A percentile compares a stretch with the other conserved stretches of the same genome.
These are phyloP conservation scores for Enteromius argenteus DNA, from an alignment of 2,797 vertebrate genomes.

Conservation along the genomic window DNA sequence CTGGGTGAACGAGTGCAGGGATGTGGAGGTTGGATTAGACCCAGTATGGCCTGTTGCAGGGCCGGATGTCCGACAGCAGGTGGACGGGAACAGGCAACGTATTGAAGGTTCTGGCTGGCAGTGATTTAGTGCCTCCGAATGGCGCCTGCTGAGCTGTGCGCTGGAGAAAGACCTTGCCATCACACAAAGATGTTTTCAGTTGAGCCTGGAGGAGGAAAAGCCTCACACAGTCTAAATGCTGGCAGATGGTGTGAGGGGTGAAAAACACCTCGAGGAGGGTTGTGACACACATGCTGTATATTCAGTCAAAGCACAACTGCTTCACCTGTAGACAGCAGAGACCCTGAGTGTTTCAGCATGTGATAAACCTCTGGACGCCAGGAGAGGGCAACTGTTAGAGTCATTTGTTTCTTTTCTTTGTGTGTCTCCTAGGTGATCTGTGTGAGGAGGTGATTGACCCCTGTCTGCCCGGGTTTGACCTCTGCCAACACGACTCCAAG, in stretches of 20 bases:
- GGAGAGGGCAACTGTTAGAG: constrained; percentile 20
- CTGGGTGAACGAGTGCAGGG: neutral
- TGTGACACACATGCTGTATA: constrained; percentile 44
- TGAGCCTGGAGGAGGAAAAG: constrained; percentile 35
- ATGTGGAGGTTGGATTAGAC: constrained; percentile 5
- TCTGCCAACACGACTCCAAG: constrained; percentile 94
- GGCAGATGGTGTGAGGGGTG: constrained; percentile 27
- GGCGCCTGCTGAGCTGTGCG: constrained; percentile 20
- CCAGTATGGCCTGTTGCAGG: neutral
- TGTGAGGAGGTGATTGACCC: constrained; percentile 93
- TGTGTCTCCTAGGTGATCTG: constrained; percentile 85
- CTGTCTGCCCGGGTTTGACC: constrained; percentile 88
- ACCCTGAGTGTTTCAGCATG: constrained; percentile 42
- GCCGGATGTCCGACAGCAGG: constrained; percentile 52
- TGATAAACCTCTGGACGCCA: neutral
- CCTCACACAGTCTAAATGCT: constrained; percentile 45
- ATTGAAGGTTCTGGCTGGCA: constrained; percentile 43
- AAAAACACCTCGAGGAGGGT: constrained; percentile 39
- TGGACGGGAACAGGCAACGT: constrained; percentile 47
- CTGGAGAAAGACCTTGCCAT: constrained; percentile 25
- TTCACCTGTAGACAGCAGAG: neutral
- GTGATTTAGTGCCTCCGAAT: constrained; percentile 54
- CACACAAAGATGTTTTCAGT: constrained; percentile 43
- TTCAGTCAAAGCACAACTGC: constrained; percentile 37
- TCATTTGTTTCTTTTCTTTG: constrained; percentile 47